Percentiles rank a stretch among this genome's conserved stretches.
Conservation (phyloP, 2,113 vertebrate genomes). For the Xiphophorus maculatus region DNA sequence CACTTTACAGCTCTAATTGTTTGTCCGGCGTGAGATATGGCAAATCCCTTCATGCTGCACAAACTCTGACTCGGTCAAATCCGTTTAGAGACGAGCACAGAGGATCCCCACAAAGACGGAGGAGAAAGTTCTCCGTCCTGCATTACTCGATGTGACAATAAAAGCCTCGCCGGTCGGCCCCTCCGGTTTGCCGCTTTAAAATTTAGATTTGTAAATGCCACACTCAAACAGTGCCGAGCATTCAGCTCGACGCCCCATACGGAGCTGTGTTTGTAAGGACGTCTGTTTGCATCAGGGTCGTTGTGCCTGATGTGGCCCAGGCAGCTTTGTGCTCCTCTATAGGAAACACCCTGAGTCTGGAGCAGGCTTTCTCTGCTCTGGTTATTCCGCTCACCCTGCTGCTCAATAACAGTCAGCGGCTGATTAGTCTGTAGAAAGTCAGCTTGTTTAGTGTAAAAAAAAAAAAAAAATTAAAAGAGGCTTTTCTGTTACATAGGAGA, state of each 20-base stretch:
- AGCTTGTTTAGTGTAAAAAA: not conserved
- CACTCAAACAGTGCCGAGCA: slow-evolving; percentile 49
- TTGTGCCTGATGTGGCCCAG: slow-evolving; percentile 39
- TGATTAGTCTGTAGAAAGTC: not conserved
- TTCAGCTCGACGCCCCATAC: slow-evolving; percentile 29
- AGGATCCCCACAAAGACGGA: slow-evolving; percentile 38
- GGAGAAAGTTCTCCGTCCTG: slow-evolving; percentile 47
- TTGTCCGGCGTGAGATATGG: slow-evolving; percentile 43
- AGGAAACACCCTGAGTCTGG: slow-evolving; percentile 15
- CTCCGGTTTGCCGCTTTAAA: slow-evolving; percentile 37
- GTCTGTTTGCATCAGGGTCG: slow-evolving; percentile 68
- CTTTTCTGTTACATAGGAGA: not conserved
- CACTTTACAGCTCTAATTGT: slow-evolving; percentile 34
- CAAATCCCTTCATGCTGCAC: slow-evolving; percentile 47
- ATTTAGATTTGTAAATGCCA: slow-evolving; percentile 63
- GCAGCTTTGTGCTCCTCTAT: slow-evolving; percentile 59
- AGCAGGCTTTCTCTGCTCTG: not conserved
- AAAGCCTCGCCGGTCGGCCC: slow-evolving; percentile 27
- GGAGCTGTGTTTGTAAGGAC: slow-evolving; percentile 57
- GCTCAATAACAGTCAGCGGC: not conserved
- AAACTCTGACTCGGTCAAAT: slow-evolving; percentile 52
- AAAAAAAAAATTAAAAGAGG: no score
- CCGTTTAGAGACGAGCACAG: slow-evolving; percentile 51
- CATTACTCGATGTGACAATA: slow-evolving; percentile 42
- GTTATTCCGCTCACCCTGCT: not conserved